phyloP scores from a whole-genome alignment of 2,888 invertebrate genomes.

The Temnothorax unifasciatus region DNA sequence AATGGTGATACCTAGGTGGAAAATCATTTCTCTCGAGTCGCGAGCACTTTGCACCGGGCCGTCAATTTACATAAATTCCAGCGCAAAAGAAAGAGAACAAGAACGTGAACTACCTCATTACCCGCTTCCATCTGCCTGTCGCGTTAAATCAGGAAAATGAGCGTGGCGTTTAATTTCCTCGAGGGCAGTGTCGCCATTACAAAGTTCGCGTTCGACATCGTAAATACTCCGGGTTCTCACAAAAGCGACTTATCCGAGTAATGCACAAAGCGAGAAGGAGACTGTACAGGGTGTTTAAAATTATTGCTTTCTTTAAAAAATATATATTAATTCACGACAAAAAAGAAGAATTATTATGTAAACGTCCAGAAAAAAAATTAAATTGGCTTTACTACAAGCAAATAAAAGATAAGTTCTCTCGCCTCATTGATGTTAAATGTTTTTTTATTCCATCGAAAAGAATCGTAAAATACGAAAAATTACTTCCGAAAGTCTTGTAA shows the following conservation, averaged over 20 bases:
- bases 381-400: neutral
- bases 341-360: neutral
- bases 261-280: neutral
- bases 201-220: constrained; percentile 36
- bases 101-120: constrained; percentile 44
- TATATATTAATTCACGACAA: neutral
- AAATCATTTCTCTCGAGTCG: constrained; percentile 37
- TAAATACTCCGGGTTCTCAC: constrained; percentile 13
- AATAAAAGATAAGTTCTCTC: neutral
- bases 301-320: neutral
- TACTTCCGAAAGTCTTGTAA: neutral
- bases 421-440: neutral
- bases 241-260: neutral
- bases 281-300: neutral
- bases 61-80: constrained; percentile 45
- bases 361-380: constrained; percentile 3
- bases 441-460: neutral
- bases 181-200: constrained; percentile 32
- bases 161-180: constrained; percentile 39
- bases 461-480: neutral
- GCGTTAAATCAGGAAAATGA: constrained; percentile 53
- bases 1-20: constrained; percentile 19
- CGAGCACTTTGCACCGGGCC: constrained; percentile 2
- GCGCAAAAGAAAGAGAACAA: neutral
- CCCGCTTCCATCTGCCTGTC: constrained; percentile 26